phyloP scores from a whole-genome alignment of 2,113 vertebrate genomes.

The Sturnira hondurensis region DNA sequence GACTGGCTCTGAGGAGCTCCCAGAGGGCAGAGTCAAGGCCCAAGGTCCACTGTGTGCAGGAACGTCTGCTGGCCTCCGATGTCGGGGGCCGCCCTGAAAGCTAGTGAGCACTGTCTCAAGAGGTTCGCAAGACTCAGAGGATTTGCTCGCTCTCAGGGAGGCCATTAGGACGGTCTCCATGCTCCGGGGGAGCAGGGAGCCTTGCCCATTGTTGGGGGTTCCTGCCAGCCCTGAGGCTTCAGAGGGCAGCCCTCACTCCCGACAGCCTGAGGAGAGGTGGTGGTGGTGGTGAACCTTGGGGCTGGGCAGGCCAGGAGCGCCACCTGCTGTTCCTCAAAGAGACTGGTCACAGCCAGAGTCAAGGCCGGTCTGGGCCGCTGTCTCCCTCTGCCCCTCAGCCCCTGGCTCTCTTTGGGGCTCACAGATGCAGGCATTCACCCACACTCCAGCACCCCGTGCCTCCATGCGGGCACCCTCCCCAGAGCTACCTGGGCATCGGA shows the following conservation, averaged over 20 bases:
- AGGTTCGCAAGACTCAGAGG: neutral
- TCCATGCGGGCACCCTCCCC: rapidly evolving
- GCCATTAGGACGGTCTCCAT: neutral
- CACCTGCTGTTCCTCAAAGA: conserved; percentile 43
- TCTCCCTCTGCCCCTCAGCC: neutral
- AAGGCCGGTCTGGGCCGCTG: rapidly evolving
- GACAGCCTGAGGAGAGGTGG: neutral
- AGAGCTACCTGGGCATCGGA: rapidly evolving
- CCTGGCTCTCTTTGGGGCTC: neutral
- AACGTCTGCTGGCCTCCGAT: neutral
- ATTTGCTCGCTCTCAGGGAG: neutral
- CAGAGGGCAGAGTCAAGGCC: neutral
- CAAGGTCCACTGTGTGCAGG: neutral
- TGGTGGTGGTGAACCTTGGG: neutral
- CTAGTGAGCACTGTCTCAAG: neutral
- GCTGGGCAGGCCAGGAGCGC: conserved; percentile 32
- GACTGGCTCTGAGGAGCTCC: neutral
- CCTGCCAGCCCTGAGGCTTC: neutral
- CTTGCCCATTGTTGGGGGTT: neutral
- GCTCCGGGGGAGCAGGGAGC: neutral
- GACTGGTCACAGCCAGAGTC: neutral
- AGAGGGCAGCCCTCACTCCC: neutral
- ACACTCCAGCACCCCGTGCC: rapidly evolving
- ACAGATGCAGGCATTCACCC: neutral
- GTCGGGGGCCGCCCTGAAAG: neutral